Conservation (phyloP, 2,888 invertebrate genomes). For the Limenitis camilla region DNA sequence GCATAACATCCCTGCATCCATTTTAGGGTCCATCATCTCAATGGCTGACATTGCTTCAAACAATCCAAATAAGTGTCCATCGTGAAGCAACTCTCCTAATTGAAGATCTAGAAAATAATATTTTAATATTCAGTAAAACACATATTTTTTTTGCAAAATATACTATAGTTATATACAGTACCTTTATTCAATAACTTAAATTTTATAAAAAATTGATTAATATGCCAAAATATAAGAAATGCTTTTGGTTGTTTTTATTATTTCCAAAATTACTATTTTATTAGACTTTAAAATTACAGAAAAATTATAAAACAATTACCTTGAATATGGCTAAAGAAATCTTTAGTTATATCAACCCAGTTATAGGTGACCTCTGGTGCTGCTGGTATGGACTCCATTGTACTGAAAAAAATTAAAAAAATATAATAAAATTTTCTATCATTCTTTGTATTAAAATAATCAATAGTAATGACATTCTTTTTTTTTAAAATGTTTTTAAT, state of each 20-base stretch:
- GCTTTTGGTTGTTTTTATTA: too few species aligned
- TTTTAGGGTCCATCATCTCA: constrained; percentile 99
- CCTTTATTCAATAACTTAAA: too few species aligned
- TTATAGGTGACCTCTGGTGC: constrained; percentile 71
- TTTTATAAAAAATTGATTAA: too few species aligned
- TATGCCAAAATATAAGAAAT: too few species aligned
- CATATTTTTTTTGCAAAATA: too few species aligned
- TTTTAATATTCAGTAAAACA: neutral
- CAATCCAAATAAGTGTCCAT: constrained; percentile 88
- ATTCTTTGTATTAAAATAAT: too few species aligned
- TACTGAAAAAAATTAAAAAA: constrained; percentile 33
- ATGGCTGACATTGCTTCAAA: constrained; percentile 99
- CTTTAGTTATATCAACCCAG: constrained; percentile 80
- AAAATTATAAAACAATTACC: constrained; percentile 36
- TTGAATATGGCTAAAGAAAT: constrained; percentile 65
- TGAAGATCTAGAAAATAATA: constrained; percentile 77
- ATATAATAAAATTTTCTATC: neutral
- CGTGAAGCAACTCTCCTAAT: constrained; percentile 93
- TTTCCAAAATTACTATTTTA: too few species aligned
- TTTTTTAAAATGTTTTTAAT: too few species aligned
- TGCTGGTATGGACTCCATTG: constrained; percentile 58
- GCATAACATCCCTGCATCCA: constrained; percentile 99
- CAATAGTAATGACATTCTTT: too few species aligned
- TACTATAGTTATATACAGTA: too few species aligned
- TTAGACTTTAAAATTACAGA: neutral